Conservation (phyloP, 2,113 vertebrate genomes). For the Scomber scombrus region DNA sequence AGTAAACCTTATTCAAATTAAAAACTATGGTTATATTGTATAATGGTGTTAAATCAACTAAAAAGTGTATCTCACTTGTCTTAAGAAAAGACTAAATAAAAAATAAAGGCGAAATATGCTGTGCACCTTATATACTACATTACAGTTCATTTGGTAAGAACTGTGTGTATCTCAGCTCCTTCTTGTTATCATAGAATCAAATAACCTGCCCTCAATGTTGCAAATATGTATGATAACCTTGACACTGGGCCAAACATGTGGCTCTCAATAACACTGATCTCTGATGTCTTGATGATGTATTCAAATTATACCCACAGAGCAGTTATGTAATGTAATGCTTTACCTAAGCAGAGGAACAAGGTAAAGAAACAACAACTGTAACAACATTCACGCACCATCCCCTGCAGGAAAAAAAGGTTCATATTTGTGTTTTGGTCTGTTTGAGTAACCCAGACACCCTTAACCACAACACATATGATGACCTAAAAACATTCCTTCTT, state of each 20-base stretch:
- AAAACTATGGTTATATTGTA: too few species aligned
- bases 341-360: too few species aligned
- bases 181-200: not conserved
- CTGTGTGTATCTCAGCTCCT: too few species aligned
- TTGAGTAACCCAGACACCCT: conserved; percentile 22
- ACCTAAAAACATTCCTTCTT: not conserved
- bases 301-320: not conserved
- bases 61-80: too few species aligned
- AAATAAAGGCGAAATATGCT: too few species aligned
- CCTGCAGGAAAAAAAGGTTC: too few species aligned
- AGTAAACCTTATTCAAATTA: too few species aligned
- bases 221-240: not conserved
- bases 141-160: too few species aligned
- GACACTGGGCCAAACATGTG: not conserved
- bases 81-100: too few species aligned
- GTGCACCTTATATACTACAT: too few species aligned
- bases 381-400: not conserved
- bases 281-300: not conserved
- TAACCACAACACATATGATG: conserved; percentile 22
- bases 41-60: too few species aligned
- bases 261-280: conserved; percentile 11
- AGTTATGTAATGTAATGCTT: not conserved
- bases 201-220: not conserved
- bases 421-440: conserved; percentile 1
- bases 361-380: too few species aligned